Percentiles rank a stretch among this genome's conserved stretches.
phyloP scores from a whole-genome alignment of 2,888 invertebrate genomes.

The Melanotus villosus region DNA sequence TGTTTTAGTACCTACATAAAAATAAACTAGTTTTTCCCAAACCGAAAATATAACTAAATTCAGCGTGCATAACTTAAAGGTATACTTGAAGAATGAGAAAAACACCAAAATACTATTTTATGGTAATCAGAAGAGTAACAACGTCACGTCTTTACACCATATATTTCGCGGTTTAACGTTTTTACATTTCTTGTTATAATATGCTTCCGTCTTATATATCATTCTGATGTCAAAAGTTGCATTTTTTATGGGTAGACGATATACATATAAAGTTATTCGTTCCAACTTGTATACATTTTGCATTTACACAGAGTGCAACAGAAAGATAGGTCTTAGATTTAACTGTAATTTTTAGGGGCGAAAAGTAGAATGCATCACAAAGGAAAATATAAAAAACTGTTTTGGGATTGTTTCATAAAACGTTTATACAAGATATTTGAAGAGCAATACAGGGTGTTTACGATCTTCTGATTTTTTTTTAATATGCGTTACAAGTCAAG shows the following conservation, averaged over 20 bases:
- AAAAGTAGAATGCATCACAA: background rate
- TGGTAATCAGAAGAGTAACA: constrained; percentile 36
- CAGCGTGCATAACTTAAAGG: background rate
- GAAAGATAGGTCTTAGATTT: too few species aligned
- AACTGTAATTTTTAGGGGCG: too few species aligned
- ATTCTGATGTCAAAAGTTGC: constrained; percentile 37
- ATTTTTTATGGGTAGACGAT: constrained; percentile 39
- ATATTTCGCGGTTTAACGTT: constrained; percentile 37
- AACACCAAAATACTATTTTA: background rate
- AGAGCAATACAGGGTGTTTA: too few species aligned
- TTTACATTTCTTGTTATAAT: constrained; percentile 37
- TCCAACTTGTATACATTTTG: constrained; percentile 14
- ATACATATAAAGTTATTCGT: constrained; percentile 35
- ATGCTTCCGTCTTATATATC: constrained; percentile 37
- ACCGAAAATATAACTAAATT: background rate
- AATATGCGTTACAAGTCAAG: too few species aligned
- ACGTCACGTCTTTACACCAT: constrained; percentile 37
- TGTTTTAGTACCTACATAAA: background rate
- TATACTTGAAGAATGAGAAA: background rate
- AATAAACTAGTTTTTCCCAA: background rate
- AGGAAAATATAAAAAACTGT: background rate
- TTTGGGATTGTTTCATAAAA: too few species aligned
- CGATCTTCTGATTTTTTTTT: too few species aligned
- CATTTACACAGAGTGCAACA: too few species aligned
- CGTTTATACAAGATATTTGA: too few species aligned